A percentile compares a stretch with the other conserved stretches of the same genome.
These are phyloP conservation scores for Drosophila incognita DNA, from an alignment of 2,888 invertebrate genomes.

Conservation along the genomic window DNA sequence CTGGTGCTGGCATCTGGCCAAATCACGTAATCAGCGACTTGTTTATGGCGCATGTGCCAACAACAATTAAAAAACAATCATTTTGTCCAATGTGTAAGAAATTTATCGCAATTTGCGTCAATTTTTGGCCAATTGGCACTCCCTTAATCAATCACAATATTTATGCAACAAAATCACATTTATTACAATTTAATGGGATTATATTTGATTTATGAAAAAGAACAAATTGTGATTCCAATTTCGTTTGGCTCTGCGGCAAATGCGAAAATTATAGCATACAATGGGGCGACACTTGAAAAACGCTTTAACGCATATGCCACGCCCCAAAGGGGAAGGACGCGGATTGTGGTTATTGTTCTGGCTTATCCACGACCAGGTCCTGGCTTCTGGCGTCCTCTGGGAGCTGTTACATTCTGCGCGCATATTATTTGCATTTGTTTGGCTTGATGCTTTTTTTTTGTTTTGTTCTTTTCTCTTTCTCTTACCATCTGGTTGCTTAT, in stretches of 20 bases:
- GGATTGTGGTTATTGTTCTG: neutral
- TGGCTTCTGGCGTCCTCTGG: slow-evolving; percentile 17
- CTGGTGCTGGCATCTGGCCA: slow-evolving; percentile 72
- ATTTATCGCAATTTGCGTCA: slow-evolving; percentile 76
- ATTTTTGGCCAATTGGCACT: slow-evolving; percentile 39
- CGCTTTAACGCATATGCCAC: slow-evolving; percentile 52
- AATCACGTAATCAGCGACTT: slow-evolving; percentile 79
- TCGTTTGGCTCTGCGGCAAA: slow-evolving; percentile 28
- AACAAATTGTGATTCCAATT: neutral
- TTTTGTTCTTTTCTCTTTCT: neutral
- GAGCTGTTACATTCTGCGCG: slow-evolving; percentile 36
- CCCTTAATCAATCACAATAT: slow-evolving; percentile 7
- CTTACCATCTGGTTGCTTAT: slow-evolving; percentile 24
- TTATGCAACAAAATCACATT: slow-evolving; percentile 37
- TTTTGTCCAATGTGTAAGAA: slow-evolving; percentile 35
- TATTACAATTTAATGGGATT: slow-evolving; percentile 27
- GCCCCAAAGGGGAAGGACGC: slow-evolving; percentile 31
- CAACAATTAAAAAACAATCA: slow-evolving; percentile 20
- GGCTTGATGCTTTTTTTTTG: slow-evolving; percentile 12
- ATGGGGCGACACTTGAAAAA: slow-evolving; percentile 62
- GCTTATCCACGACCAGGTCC: slow-evolving; percentile 14
- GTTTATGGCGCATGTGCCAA: slow-evolving; percentile 80
- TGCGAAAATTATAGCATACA: slow-evolving; percentile 61
- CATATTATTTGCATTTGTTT: slow-evolving; percentile 52
- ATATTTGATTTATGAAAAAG: slow-evolving; percentile 28